Evolutionary conservation across 2,797 vertebrate genomes (phyloP).

Genomic region (Cirrhinus molitorella): DNA sequence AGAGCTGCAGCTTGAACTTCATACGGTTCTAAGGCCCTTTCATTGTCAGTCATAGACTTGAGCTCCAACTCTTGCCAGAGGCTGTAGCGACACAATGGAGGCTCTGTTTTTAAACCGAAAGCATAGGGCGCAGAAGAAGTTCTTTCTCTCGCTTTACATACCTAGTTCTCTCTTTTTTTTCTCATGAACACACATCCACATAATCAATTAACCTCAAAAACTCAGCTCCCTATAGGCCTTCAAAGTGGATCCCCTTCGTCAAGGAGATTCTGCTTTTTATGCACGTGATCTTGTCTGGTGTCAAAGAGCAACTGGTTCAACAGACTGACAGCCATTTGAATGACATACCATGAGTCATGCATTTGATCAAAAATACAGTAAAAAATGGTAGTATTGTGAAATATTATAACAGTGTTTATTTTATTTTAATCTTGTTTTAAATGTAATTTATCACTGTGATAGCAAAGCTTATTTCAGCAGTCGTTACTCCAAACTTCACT

Average conservation of each 20-base stretch:
- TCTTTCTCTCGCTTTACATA: slow-evolving; percentile 39
- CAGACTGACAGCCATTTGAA: neutral
- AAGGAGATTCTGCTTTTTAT: slow-evolving; percentile 26
- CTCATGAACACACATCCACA: slow-evolving; percentile 30
- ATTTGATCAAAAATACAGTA: neutral
- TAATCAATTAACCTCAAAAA: slow-evolving; percentile 53
- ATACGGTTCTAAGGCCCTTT: slow-evolving; percentile 58
- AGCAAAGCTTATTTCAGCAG: neutral
- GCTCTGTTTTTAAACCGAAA: slow-evolving; percentile 58
- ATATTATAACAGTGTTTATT: neutral
- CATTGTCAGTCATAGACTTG: slow-evolving; percentile 48
- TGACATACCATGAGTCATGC: neutral
- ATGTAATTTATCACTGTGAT: neutral
- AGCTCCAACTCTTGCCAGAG: slow-evolving; percentile 57
- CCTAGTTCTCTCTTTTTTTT: slow-evolving; percentile 41
- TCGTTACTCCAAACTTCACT: neutral
- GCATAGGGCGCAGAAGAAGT: slow-evolving; percentile 47
- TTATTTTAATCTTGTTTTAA: neutral
- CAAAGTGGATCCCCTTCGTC: slow-evolving; percentile 45
- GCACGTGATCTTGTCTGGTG: slow-evolving; percentile 42
- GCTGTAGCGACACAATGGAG: slow-evolving; percentile 58
- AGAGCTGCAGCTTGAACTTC: slow-evolving; percentile 49
- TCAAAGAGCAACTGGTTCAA: slow-evolving; percentile 39
- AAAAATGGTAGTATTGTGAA: neutral
- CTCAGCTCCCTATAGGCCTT: slow-evolving; percentile 52